Evolutionary conservation across 2,797 vertebrate genomes (phyloP).

Genomic region (Takifugu rubripes): DNA sequence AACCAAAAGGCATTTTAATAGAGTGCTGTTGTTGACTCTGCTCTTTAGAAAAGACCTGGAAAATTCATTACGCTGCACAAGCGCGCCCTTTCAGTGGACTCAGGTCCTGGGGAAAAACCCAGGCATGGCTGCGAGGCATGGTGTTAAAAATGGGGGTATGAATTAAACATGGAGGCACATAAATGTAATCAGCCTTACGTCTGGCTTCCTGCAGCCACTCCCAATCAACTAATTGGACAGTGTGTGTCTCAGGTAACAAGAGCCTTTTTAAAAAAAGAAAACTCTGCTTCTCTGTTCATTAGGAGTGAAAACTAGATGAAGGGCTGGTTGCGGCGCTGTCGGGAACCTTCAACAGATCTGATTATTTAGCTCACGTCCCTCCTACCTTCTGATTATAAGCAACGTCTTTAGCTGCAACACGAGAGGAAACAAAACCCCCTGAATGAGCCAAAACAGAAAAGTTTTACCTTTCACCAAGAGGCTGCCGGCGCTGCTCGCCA

Average conservation of each 20-base stretch:
- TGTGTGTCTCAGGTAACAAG: slow-evolving; percentile 25
- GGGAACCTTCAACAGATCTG: no score
- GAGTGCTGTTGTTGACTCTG: slow-evolving; percentile 60
- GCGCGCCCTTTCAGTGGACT: slow-evolving; percentile 62
- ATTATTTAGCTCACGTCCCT: no score
- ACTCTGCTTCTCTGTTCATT: slow-evolving; percentile 16
- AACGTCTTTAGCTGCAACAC: no score
- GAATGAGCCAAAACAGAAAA: no score
- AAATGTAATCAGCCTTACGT: slow-evolving; percentile 39
- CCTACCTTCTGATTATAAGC: no score
- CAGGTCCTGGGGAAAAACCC: slow-evolving; percentile 66
- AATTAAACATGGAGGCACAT: slow-evolving; percentile 61
- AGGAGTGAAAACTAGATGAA: slow-evolving; percentile 7
- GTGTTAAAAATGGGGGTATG: slow-evolving; percentile 37
- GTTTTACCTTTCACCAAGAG: slow-evolving; percentile 90
- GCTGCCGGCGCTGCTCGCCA: slow-evolving; percentile 88
- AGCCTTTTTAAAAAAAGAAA: neutral
- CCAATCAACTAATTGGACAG: slow-evolving; percentile 56
- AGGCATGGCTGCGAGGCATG: slow-evolving; percentile 48
- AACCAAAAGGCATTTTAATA: slow-evolving; percentile 67
- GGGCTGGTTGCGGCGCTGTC: neutral
- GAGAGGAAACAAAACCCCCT: no score
- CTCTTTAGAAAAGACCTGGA: slow-evolving; percentile 57
- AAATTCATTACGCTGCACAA: slow-evolving; percentile 60
- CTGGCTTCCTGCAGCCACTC: slow-evolving; percentile 27